Conservation (phyloP, 1,140 invertebrate species). For the Polyergus mexicanus region DNA sequence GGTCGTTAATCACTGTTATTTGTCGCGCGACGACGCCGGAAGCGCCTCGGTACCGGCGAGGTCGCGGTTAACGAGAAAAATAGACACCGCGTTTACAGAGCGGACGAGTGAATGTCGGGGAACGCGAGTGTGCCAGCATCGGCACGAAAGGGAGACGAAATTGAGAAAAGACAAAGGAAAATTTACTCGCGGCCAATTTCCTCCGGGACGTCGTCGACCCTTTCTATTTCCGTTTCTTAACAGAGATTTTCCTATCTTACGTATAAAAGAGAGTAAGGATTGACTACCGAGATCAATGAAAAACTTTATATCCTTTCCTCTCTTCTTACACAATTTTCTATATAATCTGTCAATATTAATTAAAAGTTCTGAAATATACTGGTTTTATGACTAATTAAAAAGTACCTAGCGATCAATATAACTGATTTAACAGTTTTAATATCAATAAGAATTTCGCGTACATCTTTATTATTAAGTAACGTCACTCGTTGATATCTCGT, state of each 20-base stretch:
- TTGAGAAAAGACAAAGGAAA: conserved; percentile 35
- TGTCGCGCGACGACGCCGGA: conserved; percentile 58
- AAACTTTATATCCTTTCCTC: background rate
- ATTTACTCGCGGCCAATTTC: conserved; percentile 36
- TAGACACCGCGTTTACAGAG: conserved; percentile 35
- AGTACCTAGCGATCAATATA: background rate
- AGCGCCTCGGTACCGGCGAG: conserved; percentile 45
- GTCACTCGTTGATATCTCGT: background rate
- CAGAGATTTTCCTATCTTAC: conserved; percentile 12
- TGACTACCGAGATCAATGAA: background rate
- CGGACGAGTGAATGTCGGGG: conserved; percentile 14
- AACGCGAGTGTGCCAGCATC: background rate
- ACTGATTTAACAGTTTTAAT: background rate
- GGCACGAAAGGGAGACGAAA: conserved; percentile 16
- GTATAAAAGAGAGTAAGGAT: background rate
- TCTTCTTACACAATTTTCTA: background rate
- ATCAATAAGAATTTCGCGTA: background rate
- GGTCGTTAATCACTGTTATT: conserved; percentile 67
- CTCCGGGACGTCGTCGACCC: background rate
- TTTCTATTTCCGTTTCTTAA: conserved; percentile 26
- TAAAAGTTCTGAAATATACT: background rate
- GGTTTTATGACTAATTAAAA: conserved; percentile 3
- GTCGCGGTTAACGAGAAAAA: conserved; percentile 62
- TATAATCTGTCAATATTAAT: conserved; percentile 11
- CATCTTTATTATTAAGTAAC: background rate